Percentiles rank a stretch among this genome's conserved stretches.
Conservation (phyloP, 2,888 invertebrate species). For the Polydrusus tereticollis region DNA sequence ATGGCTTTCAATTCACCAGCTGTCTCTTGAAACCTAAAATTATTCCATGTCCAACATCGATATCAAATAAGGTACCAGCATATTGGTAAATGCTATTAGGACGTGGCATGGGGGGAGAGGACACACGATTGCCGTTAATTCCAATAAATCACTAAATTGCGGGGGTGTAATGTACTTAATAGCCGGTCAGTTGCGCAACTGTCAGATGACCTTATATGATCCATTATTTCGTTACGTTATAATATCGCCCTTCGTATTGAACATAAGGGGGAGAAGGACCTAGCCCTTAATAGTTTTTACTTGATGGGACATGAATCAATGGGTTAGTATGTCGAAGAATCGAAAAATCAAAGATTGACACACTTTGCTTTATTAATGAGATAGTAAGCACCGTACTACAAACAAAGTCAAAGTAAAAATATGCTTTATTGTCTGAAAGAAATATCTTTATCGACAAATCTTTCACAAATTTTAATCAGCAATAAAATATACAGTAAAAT, state of each 20-base stretch:
- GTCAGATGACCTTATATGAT: slow-evolving; percentile 53
- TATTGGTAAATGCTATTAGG: slow-evolving; percentile 41
- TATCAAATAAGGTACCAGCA: slow-evolving; percentile 43
- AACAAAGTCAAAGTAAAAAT: too few relatives aligned
- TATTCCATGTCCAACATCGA: slow-evolving; percentile 41
- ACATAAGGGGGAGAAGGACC: slow-evolving; percentile 24
- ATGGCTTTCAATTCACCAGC: slow-evolving; percentile 10
- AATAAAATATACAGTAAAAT: too few relatives aligned
- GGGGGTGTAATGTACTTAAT: slow-evolving; percentile 59
- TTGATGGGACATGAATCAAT: slow-evolving; percentile 30
- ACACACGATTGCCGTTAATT: slow-evolving; percentile 44
- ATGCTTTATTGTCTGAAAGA: too few relatives aligned
- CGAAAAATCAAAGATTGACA: not conserved
- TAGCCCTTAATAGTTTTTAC: slow-evolving; percentile 3
- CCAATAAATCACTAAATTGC: slow-evolving; percentile 59
- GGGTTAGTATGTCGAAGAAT: slow-evolving; percentile 27
- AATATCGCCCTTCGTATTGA: slow-evolving; percentile 17
- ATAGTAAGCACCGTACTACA: too few relatives aligned
- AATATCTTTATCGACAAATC: too few relatives aligned
- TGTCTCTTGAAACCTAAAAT: slow-evolving; percentile 42
- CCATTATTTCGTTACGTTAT: slow-evolving; percentile 49
- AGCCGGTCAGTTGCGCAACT: slow-evolving; percentile 60
- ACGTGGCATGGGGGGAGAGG: slow-evolving; percentile 22
- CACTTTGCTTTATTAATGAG: not conserved
- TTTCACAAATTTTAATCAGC: too few relatives aligned